Evolutionary conservation across 92 coral and sea anemone genomes (phyloP), one percentile per base, ranked within the genome.

Genomic region (Heliopora coerulea): DNA sequence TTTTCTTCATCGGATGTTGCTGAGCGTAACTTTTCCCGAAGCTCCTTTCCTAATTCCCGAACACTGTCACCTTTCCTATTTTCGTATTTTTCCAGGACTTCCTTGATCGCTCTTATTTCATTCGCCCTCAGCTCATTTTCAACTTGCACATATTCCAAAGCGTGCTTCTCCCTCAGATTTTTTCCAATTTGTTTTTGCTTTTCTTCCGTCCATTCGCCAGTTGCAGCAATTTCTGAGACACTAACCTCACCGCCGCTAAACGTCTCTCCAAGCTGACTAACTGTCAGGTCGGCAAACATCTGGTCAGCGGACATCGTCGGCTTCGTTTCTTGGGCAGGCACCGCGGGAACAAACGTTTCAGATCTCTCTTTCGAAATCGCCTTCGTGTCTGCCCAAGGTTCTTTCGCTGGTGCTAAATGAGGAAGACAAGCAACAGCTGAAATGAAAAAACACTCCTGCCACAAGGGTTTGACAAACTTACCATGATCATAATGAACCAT

Each of bases 181-280:
- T 86, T 93, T 19, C 83, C 79, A 41, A 93, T 90, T 62, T 90
- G 91, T 68, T 85, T 87, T 26, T 96, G 86, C 72, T 88, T 87
- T 74, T 85, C 98, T 81, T 93, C 89, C 24, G 90, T 87, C 82
- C 91, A 75, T 6, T 83, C 84, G 17, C 98, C 98, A 48, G 90
- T 72, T 24, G 96, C 83, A 28, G 87, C 88, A 18, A 93, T 77
- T 31, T 89, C 98, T 30, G 98, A 85, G 58, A 93, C 86, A 54
- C 90, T 93, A 75, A 93, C 91, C 15, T 83, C 84, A 74, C 91
- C 98, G 35, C 79, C 73, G 83, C 96, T 93, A 89, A 84, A 93
- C 60, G 86, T 93, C 82, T 93, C 88, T 6, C 98, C 98, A 96
- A 93, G 86, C 80, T 93, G 98, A 20, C 85, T 80, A 12, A 93